Percentiles rank a stretch among this genome's conserved stretches.
phyloP scores from a whole-genome alignment of 2,797 vertebrate genomes.

The Sebastes goodei region DNA sequence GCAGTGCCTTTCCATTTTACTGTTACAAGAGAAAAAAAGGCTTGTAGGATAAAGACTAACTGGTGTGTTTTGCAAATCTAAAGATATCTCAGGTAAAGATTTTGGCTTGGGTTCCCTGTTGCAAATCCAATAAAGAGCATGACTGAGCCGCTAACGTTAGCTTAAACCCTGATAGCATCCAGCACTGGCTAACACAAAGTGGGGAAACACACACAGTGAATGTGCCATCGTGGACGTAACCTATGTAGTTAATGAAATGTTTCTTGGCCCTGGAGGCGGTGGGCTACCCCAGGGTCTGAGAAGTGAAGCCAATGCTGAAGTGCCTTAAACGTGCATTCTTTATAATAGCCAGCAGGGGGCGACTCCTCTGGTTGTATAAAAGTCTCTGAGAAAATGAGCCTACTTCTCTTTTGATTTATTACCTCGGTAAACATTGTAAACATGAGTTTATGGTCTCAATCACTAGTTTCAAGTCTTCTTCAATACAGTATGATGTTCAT shows the following conservation, averaged over 20 bases:
- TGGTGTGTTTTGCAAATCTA: not conserved
- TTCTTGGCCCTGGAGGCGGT: not conserved
- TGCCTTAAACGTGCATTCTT: no score
- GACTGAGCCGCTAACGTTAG: not conserved
- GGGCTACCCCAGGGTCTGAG: no score
- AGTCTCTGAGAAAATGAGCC: fast-evolving
- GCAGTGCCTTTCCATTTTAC: not conserved
- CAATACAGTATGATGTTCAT: no score
- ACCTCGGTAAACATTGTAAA: no score
- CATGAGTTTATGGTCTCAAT: no score
- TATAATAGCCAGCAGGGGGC: no score
- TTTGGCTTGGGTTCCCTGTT: not conserved
- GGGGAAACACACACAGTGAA: not conserved
- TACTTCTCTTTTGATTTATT: no score
- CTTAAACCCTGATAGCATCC: not conserved
- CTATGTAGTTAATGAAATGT: not conserved
- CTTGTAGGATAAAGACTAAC: not conserved
- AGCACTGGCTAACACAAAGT: not conserved
- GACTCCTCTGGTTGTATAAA: no score
- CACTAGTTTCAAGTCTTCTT: no score
- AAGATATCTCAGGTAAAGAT: not conserved
- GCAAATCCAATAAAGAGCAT: not conserved
- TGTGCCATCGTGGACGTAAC: not conserved
- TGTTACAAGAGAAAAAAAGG: not conserved
- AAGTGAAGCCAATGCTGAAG: no score